These are phyloP conservation scores for Pseudomyrmex pallidus DNA, from an alignment of 1,140 invertebrate species.

Conservation along the genomic window DNA sequence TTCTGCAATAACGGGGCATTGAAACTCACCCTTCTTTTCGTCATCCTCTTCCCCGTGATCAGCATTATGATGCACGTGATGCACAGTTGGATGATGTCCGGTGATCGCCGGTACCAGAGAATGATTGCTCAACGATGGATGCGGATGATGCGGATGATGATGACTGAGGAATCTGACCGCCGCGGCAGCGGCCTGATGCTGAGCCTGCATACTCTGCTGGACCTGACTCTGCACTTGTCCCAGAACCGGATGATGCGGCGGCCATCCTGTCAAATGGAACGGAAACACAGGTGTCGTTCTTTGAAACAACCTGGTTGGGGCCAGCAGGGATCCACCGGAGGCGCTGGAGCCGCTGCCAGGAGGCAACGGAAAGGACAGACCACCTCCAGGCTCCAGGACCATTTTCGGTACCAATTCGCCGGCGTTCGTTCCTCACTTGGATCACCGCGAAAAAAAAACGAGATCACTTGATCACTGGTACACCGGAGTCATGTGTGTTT, in stretches of 20 bases:
- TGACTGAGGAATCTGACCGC: constrained; percentile 82
- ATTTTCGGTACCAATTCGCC: constrained; percentile 84
- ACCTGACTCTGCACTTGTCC: constrained; percentile 83
- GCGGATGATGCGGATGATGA: constrained; percentile 83
- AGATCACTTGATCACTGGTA: constrained; percentile 18
- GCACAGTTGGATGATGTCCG: constrained; percentile 79
- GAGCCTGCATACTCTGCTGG: constrained; percentile 82
- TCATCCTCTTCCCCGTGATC: constrained; percentile 83
- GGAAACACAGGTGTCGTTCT: constrained; percentile 83
- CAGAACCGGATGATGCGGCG: constrained; percentile 83
- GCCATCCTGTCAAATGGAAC: constrained; percentile 83
- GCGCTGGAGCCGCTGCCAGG: constrained; percentile 80
- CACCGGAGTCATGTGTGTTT: constrained; percentile 15
- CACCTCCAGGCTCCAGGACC: constrained; percentile 84
- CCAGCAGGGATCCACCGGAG: constrained; percentile 80
- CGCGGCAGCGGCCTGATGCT: constrained; percentile 81
- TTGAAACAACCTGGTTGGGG: constrained; percentile 81
- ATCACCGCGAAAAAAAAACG: constrained; percentile 21
- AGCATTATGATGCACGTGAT: constrained; percentile 81
- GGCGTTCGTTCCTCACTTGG: constrained; percentile 60
- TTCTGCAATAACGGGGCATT: neutral
- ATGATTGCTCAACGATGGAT: constrained; percentile 81
- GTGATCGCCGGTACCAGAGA: constrained; percentile 81
- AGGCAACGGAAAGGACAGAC: constrained; percentile 84
- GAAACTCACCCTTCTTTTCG: constrained; percentile 83